Evolutionary conservation across 2,888 invertebrate species (phyloP).

Genomic region (Trachelus stipa): DNA sequence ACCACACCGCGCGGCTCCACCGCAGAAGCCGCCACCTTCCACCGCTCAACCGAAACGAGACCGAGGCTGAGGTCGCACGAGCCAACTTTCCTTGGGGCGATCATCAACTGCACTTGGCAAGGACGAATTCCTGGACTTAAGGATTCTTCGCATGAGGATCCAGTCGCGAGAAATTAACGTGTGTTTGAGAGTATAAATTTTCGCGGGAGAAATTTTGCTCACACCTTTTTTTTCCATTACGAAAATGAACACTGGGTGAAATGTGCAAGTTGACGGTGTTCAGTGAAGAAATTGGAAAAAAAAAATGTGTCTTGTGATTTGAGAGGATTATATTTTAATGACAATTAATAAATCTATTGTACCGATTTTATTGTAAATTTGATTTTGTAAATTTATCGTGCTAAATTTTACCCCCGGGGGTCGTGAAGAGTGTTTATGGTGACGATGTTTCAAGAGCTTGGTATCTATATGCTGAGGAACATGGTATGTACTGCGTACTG

Average conservation of each 20-base stretch:
- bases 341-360: background rate
- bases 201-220: background rate
- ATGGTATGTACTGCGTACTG: background rate
- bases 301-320: background rate
- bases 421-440: background rate
- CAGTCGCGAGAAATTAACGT: background rate
- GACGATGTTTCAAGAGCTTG: background rate
- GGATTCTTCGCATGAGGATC: background rate
- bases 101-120: conserved; percentile 16
- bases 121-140: conserved; percentile 12
- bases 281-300: background rate
- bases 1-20: conserved; percentile 67
- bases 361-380: background rate
- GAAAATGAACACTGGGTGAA: background rate
- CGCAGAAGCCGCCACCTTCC: conserved; percentile 67
- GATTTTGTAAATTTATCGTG: background rate
- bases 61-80: conserved; percentile 30
- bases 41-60: conserved; percentile 65
- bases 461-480: background rate
- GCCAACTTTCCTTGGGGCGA: conserved; percentile 55
- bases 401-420: background rate
- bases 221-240: background rate
- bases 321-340: background rate
- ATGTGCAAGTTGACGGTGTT: background rate
- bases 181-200: background rate